These are phyloP conservation scores for Cynocephalus volans DNA, from an alignment of 2,113 vertebrate species.

Conservation along the genomic window DNA sequence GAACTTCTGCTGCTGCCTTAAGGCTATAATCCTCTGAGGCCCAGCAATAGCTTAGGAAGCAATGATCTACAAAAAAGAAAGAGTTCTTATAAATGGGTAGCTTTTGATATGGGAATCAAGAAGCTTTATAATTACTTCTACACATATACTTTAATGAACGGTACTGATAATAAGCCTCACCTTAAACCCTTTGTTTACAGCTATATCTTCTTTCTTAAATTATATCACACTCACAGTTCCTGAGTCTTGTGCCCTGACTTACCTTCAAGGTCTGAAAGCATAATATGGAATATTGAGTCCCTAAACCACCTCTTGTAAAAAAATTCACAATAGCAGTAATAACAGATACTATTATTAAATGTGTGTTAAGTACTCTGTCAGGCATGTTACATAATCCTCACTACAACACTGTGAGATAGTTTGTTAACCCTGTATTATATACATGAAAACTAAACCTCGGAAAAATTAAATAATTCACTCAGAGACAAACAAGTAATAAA, in stretches of 20 bases:
- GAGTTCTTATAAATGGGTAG: not conserved
- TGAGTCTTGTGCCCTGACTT: not conserved
- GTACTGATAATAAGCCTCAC: not conserved
- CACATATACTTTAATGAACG: not conserved
- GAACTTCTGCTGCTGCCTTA: not conserved
- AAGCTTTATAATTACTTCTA: not conserved
- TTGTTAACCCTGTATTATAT: not conserved
- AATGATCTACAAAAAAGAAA: not conserved
- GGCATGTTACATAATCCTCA: not conserved
- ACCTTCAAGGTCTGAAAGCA: not conserved
- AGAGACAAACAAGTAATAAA: not conserved
- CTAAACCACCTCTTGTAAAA: not conserved
- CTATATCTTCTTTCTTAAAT: constrained; percentile 35
- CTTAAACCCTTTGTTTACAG: not conserved
- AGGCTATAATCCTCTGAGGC: not conserved
- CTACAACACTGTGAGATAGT: not conserved
- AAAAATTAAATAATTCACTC: not conserved
- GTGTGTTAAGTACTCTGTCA: not conserved
- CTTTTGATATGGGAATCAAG: constrained; percentile 29
- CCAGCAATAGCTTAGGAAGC: not conserved
- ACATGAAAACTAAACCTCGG: not conserved
- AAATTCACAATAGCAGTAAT: not conserved
- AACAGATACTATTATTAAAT: not conserved
- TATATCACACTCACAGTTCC: not conserved
- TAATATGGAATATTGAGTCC: not conserved